A percentile compares a stretch with the other conserved stretches of the same genome.
phyloP scores from a whole-genome alignment of 2,113 vertebrate species.

The Alouatta palliata region DNA sequence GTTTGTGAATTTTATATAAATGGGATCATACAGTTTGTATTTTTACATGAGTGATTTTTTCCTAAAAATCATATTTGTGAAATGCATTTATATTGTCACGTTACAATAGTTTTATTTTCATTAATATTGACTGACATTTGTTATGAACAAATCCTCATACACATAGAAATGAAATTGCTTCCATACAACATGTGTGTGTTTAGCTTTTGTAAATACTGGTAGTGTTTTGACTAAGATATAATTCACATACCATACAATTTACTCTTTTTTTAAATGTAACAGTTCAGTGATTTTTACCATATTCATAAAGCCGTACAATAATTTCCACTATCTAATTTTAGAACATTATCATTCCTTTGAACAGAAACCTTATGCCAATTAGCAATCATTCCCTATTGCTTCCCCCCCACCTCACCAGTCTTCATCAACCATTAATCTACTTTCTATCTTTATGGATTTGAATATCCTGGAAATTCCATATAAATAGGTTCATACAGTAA shows the following conservation, averaged over 20 bases:
- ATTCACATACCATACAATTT: neutral
- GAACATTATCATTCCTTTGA: neutral
- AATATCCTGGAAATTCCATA: neutral
- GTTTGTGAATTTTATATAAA: neutral
- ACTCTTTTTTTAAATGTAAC: neutral
- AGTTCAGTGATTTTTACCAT: neutral
- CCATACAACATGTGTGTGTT: neutral
- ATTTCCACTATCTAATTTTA: neutral
- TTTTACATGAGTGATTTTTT: neutral
- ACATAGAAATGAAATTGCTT: neutral
- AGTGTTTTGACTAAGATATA: neutral
- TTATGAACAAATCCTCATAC: neutral
- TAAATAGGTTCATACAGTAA: neutral
- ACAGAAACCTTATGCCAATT: neutral
- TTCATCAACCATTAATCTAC: neutral
- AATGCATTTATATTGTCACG: too few relatives aligned
- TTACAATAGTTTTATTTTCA: neutral
- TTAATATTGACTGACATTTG: neutral
- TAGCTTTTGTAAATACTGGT: neutral
- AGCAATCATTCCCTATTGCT: neutral
- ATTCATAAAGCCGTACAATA: neutral
- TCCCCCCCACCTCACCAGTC: fast-evolving
- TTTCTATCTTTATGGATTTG: too few relatives aligned
- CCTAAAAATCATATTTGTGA: neutral
- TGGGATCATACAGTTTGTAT: neutral